phyloP scores from a whole-genome alignment of 2,888 invertebrate genomes.

The Ornithoptera priamus region DNA sequence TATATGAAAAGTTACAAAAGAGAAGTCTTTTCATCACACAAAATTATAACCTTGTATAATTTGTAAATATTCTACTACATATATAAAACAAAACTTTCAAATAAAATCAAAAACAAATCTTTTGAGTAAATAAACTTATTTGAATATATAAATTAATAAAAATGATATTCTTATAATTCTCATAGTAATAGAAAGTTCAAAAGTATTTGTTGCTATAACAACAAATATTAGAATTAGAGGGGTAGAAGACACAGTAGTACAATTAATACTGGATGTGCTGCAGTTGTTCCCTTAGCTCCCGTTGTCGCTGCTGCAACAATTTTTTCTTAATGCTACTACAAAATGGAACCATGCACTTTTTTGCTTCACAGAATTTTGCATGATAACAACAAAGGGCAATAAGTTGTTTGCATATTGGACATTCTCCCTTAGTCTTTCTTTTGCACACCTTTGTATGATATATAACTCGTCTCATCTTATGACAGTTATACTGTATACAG shows the following conservation, averaged over 20 bases:
- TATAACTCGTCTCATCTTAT: slow-evolving; percentile 95
- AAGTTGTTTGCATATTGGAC: slow-evolving; percentile 96
- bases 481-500: slow-evolving; percentile 79
- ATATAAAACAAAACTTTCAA: not conserved
- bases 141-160: not conserved
- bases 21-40: not conserved
- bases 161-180: slow-evolving; percentile 1
- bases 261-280: slow-evolving; percentile 5
- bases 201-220: slow-evolving; percentile 10
- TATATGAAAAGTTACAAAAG: slow-evolving; percentile 2
- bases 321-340: slow-evolving; percentile 9
- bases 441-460: slow-evolving; percentile 95
- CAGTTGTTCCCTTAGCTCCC: slow-evolving; percentile 6
- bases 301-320: slow-evolving; percentile 11
- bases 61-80: not conserved
- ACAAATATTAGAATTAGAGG: not conserved
- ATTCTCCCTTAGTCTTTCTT: slow-evolving; percentile 91
- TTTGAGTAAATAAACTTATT: not conserved
- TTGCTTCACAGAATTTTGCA: slow-evolving; percentile 80
- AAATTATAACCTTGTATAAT: not conserved
- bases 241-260: not conserved
- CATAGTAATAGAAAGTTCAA: slow-evolving; percentile 5
- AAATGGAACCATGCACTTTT: slow-evolving; percentile 12
- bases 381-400: slow-evolving; percentile 96
- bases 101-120: not conserved